Evolutionary conservation across 1,140 invertebrate genomes (phyloP), one percentile per base, ranked within the genome.

Genomic region (Parasteatoda tepidariorum): DNA sequence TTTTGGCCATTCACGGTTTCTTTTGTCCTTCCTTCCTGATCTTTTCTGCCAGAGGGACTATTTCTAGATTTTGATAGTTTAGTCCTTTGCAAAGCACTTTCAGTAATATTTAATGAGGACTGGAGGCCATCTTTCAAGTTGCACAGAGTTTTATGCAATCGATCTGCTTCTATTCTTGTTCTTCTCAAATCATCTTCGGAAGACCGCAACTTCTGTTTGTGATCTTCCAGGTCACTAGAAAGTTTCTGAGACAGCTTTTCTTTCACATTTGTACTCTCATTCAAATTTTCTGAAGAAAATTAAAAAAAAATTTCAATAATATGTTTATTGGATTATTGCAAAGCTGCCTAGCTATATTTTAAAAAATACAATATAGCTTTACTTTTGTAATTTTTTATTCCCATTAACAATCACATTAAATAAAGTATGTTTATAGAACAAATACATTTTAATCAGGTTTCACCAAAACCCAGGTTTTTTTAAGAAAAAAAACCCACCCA

Each of bases 231-330:
- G 61, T 89, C 88, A 3, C 83, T 61, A 68, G 87, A 82, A 9
- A 89, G 75, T 30, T 87, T 88, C 41, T 86, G 85, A 30, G 84
- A 85, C 11, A 86, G 85, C 82, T 88, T 88, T 22, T 89, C 88
- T 33, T 86, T 83, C 15, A 57, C 68, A 33, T 84, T 85, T 22
- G 85, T 84, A 26, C 82, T 75, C 55, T 89, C 88, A 59, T 87
- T 86, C 13, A 85, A 71, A 26, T 81, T 75, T 68, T 88, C 88
- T 88, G 68, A 18, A 87, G 82, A 73, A 73, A 33, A 83, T n/a
- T n/a, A n/a, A n/a, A n/a, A n/a, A n/a, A n/a, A n/a, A n/a, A n/a
- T n/a, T n/a, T n/a, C n/a, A n/a, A n/a, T n/a, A n/a, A n/a, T n/a
- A n/a, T n/a, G n/a, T n/a, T n/a, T n/a, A n/a, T n/a, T n/a, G n/a